Evolutionary conservation across 2,113 vertebrate genomes (phyloP), one percentile per base, ranked within the genome.

Genomic region (Hypocryptadius cinnamomeus): DNA sequence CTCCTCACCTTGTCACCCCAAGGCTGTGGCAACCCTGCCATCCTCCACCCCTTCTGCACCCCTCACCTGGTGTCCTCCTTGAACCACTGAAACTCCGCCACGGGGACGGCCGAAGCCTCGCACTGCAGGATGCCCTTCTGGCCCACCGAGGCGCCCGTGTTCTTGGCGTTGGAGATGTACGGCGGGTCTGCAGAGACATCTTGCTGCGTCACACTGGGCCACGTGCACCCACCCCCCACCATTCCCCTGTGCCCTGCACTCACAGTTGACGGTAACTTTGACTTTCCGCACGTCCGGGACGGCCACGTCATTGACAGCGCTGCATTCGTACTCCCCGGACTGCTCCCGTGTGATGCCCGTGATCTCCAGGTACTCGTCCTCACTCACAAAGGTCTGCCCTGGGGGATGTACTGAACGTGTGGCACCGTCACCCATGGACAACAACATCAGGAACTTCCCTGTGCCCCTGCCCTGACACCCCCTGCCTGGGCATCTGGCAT

Each of bases 11-110:
- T 2, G 1, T 27, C 33, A 1, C 35, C 44, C 27, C 5, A 4
- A 25, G 42, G 37, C 25, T 22, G 8, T 8, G 37, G 39, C 42
- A 30, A 18, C 16, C 16, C 13, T 9, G 0, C 11, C 2, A 1
- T 3, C 10, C 42, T 25, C 15, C 20, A 37, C 16, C 13, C 0
- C 12, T n/a, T 6, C 15, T 12, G 1, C n/a, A 54, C 33, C 14
- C 35, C 85, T 89, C 28, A 92, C 99, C 99, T 99, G 94, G 98
- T 98, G 51, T 99, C 99, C 95, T 99, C 99, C 96, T 99, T 99
- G 97, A 99, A 99, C 99, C 99, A 99, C 97, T 99, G 98, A 64
- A 99, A 99, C 81, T 99, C 98, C 5, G 99, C 99, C 84, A 97
- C 97, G 0, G 99, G 99, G 27, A 99, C 98, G 0, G 99, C 99